These are phyloP conservation scores for Strix uralensis DNA, from an alignment of 2,113 vertebrate genomes.

Conservation along the genomic window DNA sequence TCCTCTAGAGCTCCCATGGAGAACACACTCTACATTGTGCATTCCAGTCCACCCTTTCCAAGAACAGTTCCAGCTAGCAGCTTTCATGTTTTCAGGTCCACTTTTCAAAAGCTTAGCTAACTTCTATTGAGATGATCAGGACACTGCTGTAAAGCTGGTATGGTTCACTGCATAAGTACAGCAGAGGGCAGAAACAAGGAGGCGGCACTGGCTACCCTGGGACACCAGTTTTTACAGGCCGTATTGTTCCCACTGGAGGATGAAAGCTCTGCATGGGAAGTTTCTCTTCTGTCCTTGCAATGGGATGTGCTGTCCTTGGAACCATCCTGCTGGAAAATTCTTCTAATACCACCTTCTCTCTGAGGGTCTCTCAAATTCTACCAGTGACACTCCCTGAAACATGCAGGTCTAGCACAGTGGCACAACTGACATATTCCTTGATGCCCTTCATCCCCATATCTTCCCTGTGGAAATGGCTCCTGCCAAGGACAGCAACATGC, in stretches of 20 bases:
- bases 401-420: not conserved
- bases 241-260: not conserved
- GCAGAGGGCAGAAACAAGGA: not conserved
- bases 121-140: not conserved
- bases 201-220: not conserved
- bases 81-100: not conserved
- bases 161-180: not conserved
- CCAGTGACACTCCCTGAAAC: not conserved
- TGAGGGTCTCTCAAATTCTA: not conserved
- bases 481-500: not conserved
- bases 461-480: not conserved
- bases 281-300: not conserved
- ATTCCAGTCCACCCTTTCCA: not conserved
- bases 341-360: not conserved
- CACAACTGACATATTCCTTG: not conserved
- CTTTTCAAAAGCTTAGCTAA: not conserved
- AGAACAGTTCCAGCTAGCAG: not conserved
- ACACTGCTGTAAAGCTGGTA: not conserved
- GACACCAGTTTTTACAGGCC: not conserved
- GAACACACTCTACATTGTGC: not conserved
- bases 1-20: not conserved
- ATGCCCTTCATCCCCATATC: not conserved
- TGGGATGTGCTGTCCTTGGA: not conserved
- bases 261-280: not conserved
- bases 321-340: not conserved